Evolutionary conservation across 1,140 invertebrate genomes (phyloP).

Genomic region (Uloborus diversus): DNA sequence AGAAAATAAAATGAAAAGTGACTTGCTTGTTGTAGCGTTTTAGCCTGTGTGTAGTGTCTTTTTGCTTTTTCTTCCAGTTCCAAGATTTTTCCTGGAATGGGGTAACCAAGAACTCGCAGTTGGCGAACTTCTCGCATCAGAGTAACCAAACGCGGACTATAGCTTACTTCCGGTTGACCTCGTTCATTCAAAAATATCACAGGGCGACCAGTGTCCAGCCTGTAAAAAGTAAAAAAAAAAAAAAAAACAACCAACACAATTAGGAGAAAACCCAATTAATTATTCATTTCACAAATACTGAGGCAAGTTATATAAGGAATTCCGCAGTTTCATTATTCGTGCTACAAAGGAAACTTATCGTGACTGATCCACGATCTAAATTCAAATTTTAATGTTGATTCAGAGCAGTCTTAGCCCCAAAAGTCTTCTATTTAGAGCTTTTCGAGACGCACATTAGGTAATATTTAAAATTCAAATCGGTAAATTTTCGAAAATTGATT

Average conservation of each 20-base stretch:
- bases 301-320: no score
- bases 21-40: conserved; percentile 82
- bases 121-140: conserved; percentile 85
- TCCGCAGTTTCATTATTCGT: no score
- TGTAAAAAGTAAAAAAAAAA: conserved; percentile 62
- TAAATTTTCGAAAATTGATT: no score
- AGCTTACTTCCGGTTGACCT: conserved; percentile 83
- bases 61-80: conserved; percentile 74
- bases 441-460: no score
- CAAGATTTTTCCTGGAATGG: conserved; percentile 77
- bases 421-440: no score
- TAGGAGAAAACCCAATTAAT: no score
- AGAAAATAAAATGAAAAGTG: neutral
- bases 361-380: no score
- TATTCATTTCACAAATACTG: no score
- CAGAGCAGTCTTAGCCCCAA: no score
- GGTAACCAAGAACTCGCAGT: conserved; percentile 80
- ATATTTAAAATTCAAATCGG: no score
- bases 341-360: no score
- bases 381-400: no score
- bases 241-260: conserved; percentile 2
- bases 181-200: conserved; percentile 79
- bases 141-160: conserved; percentile 80
- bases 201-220: conserved; percentile 76
- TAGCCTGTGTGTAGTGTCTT: conserved; percentile 82